Percentiles rank a stretch among this genome's conserved stretches.
Conservation (phyloP, 64 coral and sea anemone genomes). For the Stichodactyla helianthus region DNA sequence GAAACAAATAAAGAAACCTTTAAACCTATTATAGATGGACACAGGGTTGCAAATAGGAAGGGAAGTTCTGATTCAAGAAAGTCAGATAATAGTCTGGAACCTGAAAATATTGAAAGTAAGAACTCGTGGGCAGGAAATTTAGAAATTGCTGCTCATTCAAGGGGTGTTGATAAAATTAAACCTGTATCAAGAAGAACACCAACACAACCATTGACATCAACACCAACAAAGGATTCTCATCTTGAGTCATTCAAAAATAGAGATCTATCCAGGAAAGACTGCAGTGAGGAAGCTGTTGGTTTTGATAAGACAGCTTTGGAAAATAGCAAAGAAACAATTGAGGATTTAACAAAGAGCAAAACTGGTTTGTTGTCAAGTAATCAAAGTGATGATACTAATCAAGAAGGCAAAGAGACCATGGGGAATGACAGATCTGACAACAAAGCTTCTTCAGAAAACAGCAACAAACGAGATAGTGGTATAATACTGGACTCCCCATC, state of each 20-base stretch:
- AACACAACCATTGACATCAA: conserved; percentile 42
- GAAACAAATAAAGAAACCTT: background rate
- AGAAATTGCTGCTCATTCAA: conserved; percentile 46
- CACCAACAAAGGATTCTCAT: conserved; percentile 23
- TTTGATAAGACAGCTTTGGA: conserved; percentile 1
- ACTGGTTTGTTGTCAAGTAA: background rate
- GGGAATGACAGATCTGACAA: background rate
- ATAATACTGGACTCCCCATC: conserved; percentile 59
- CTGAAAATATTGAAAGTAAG: background rate
- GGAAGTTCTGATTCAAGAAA: conserved; percentile 20
- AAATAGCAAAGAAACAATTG: background rate
- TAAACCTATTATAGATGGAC: background rate
- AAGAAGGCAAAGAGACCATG: background rate
- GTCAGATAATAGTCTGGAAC: background rate
- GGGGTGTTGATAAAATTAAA: conserved; percentile 13
- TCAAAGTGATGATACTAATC: background rate
- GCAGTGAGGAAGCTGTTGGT: background rate
- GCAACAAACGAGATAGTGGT: conserved; percentile 72
- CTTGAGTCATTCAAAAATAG: background rate
- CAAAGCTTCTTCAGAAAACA: background rate
- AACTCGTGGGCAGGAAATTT: conserved; percentile 37
- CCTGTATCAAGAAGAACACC: background rate
- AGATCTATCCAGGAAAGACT: background rate
- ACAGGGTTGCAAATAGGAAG: background rate
- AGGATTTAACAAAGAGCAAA: background rate